Evolutionary conservation across 2,113 vertebrate species (phyloP).

Genomic region (Nerophis ophidion): DNA sequence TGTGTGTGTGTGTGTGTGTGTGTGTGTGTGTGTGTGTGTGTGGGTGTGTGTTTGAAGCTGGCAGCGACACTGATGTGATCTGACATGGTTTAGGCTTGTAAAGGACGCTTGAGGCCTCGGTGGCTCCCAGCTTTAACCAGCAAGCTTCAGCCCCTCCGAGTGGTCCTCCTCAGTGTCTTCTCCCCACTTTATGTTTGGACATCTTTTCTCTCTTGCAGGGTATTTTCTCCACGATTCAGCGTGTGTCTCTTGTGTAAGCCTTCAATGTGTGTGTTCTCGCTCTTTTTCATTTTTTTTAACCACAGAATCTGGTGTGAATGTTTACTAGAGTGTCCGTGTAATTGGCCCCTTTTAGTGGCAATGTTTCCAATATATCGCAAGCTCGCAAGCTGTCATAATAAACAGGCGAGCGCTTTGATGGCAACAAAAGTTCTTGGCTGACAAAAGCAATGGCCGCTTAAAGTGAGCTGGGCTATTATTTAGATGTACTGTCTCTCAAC

Average conservation of each 20-base stretch:
- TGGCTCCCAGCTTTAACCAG: constrained; percentile 29
- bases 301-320: constrained; percentile 3
- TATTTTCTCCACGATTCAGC: neutral
- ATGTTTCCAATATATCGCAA: neutral
- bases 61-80: constrained; percentile 58
- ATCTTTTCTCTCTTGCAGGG: neutral
- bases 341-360: constrained; percentile 1
- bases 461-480: neutral
- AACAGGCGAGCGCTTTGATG: neutral
- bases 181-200: constrained; percentile 1
- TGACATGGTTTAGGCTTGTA: constrained; percentile 55
- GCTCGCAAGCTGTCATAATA: constrained; percentile 9
- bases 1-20: constrained; percentile 11
- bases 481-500: neutral
- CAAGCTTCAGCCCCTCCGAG: constrained; percentile 5
- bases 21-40: constrained; percentile 13
- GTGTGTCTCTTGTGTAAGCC: neutral
- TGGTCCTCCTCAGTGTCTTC: neutral
- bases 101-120: constrained; percentile 47
- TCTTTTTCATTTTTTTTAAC: too few species aligned
- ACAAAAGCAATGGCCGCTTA: neutral
- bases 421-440: neutral
- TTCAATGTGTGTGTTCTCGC: neutral
- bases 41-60: constrained; percentile 26
- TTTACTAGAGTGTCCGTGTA: constrained; percentile 3